A percentile compares a stretch with the other conserved stretches of the same genome.
phyloP scores from a whole-genome alignment of 2,113 vertebrate genomes.

The Siniperca knerii region DNA sequence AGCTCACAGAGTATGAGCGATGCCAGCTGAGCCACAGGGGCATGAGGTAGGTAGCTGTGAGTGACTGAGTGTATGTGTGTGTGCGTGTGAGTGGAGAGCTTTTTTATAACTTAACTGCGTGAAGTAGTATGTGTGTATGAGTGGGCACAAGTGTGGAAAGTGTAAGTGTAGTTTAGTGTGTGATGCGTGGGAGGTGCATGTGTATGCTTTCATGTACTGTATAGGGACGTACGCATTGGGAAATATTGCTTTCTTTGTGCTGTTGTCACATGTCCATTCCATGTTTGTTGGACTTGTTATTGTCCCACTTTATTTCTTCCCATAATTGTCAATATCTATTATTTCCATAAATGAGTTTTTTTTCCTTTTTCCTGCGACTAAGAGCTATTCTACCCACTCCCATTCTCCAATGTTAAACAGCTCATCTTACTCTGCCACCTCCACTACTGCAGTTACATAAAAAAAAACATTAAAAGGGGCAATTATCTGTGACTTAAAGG shows the following conservation, averaged over 20 bases:
- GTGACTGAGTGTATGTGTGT: slow-evolving; percentile 30
- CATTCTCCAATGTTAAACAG: slow-evolving; percentile 39
- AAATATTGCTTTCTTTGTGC: slow-evolving; percentile 44
- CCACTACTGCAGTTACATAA: slow-evolving; percentile 61
- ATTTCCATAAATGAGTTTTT: slow-evolving; percentile 52
- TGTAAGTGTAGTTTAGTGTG: slow-evolving; percentile 69
- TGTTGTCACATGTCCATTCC: slow-evolving; percentile 62
- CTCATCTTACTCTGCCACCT: slow-evolving; percentile 51
- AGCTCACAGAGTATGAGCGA: slow-evolving; percentile 63
- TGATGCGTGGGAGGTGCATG: slow-evolving; percentile 63
- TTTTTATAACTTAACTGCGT: slow-evolving; percentile 49
- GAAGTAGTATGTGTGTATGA: slow-evolving; percentile 58
- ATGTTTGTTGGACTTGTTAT: slow-evolving; percentile 43
- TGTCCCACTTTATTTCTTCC: slow-evolving; percentile 2
- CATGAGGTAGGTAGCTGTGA: slow-evolving; percentile 61
- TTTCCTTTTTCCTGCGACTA: slow-evolving; percentile 15
- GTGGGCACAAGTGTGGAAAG: slow-evolving; percentile 72
- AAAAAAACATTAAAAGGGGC: slow-evolving; percentile 44
- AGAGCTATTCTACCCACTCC: slow-evolving; percentile 49
- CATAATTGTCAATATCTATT: slow-evolving; percentile 25
- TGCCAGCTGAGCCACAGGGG: slow-evolving; percentile 61
- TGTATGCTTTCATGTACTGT: slow-evolving; percentile 41
- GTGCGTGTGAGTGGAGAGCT: slow-evolving; percentile 25
- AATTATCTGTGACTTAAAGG: slow-evolving; percentile 49
- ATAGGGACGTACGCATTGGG: slow-evolving; percentile 17